Conservation (phyloP, 2,888 invertebrate species). For the Ochlodes sylvanus region DNA sequence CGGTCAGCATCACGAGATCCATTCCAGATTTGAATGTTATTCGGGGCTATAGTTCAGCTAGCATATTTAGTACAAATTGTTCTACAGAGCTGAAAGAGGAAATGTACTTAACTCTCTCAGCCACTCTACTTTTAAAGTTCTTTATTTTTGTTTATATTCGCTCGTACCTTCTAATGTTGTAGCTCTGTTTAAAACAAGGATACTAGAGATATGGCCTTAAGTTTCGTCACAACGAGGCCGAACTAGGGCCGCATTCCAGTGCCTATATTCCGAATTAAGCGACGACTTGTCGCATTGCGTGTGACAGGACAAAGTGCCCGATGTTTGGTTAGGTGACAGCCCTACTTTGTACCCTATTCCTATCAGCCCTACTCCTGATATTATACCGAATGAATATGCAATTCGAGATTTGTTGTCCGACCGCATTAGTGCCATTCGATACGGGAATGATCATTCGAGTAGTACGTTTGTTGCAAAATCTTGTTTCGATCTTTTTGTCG, state of each 20-base stretch:
- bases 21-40: background rate
- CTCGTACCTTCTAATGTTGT: background rate
- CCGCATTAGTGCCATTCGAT: conserved; percentile 32
- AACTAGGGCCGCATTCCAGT: conserved; percentile 41
- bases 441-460: conserved; percentile 17
- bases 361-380: conserved; percentile 32
- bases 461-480: conserved; percentile 19
- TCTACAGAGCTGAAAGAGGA: too few relatives aligned
- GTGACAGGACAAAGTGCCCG: conserved; percentile 43
- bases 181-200: conserved; percentile 5
- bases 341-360: conserved; percentile 23
- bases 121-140: too few relatives aligned
- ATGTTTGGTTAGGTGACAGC: conserved; percentile 35
- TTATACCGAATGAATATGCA: conserved; percentile 38
- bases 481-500: background rate
- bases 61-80: too few relatives aligned
- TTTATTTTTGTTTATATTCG: too few relatives aligned
- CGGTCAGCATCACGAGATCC: too few relatives aligned
- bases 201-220: conserved; percentile 41
- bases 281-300: conserved; percentile 40
- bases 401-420: conserved; percentile 31
- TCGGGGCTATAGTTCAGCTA: background rate
- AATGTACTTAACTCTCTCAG: too few relatives aligned
- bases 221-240: conserved; percentile 43
- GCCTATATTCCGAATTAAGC: conserved; percentile 42